Evolutionary conservation across 2,888 invertebrate species (phyloP), one percentile per base, ranked within the genome.

Genomic region (Papilio demoleus): DNA sequence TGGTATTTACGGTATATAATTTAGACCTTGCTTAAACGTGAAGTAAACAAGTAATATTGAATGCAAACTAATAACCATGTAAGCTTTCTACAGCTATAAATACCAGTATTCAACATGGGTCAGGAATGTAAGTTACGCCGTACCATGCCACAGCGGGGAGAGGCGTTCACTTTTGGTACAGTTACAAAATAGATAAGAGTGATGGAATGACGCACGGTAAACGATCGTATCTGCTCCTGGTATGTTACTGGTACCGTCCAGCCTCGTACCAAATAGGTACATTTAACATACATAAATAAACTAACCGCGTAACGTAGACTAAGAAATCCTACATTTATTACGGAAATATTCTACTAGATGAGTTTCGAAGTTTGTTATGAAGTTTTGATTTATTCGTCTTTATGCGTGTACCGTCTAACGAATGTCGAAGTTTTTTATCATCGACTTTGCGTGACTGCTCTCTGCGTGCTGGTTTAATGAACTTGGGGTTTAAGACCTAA

Each of bases 161-260:
- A 70, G 68, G 71, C 65, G 71, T 60, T 70, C 69, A 67, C 70
- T 76, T 76, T 75, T 74, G 73, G 72, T 70, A 73, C 72, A 70
- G 76, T 79, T 80, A 76, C 75, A 73, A 75, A 77, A 79, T 67
- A 75, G 78, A 77, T 79, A 77, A 67, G 38, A 40, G 50, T 31
- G 50, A 40, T 31, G 40, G 50, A 61, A 61, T 67, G 60, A 75
- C 73, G 64, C 42, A 58, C 19, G 38, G 59, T 42, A 72, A 61
- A 67, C 27, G 60, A 61, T 62, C n/a, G 71, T 68, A 50, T 68
- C 68, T 63, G 56, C 67, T 63, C 22, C 60, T 59, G 53, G 64
- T 65, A 63, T 60, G 40, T 64, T 38, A 40, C n/a, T 36, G 19
- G 12, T 38, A 17, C 8, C 22, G 38, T 67, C 38, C 24, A 17